These are phyloP conservation scores for Cryptus armator DNA, from an alignment of 2,888 invertebrate species.

Conservation along the genomic window DNA sequence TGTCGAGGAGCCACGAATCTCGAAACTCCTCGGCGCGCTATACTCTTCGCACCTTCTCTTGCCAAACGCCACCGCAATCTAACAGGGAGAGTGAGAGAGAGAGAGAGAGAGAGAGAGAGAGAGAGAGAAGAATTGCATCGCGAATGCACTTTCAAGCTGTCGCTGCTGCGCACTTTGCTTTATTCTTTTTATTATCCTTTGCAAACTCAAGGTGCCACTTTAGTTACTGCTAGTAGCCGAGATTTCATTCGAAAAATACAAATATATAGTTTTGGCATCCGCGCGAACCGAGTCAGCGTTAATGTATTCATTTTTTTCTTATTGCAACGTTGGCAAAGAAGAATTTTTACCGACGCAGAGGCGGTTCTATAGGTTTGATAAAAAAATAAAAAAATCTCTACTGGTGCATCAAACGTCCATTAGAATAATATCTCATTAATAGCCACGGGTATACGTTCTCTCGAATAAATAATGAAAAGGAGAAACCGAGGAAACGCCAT, in stretches of 20 bases:
- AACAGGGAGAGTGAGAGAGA: too few species aligned
- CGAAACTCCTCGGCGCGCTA: slow-evolving; percentile 43
- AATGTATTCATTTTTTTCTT: slow-evolving; percentile 17
- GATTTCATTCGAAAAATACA: background rate
- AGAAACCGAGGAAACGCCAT: slow-evolving; percentile 38
- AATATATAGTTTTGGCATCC: slow-evolving; percentile 10
- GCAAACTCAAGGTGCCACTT: background rate
- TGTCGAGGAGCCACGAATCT: slow-evolving; percentile 62
- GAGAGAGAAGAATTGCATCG: slow-evolving; percentile 30
- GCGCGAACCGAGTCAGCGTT: slow-evolving; percentile 12
- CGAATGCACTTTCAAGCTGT: slow-evolving; percentile 30
- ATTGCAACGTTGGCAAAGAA: background rate
- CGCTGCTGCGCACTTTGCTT: background rate
- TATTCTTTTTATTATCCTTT: slow-evolving; percentile 26
- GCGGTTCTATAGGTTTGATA: background rate
- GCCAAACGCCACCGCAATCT: background rate
- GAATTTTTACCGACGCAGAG: background rate
- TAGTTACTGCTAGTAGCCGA: background rate
- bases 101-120: too few species aligned
- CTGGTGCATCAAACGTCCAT: slow-evolving; percentile 25
- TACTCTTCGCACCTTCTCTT: slow-evolving; percentile 16
- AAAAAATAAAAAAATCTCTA: slow-evolving; percentile 19
- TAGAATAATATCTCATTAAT: slow-evolving; percentile 67
- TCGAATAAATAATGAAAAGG: slow-evolving; percentile 17
- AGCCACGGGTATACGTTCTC: slow-evolving; percentile 33